Evolutionary conservation across 2,113 vertebrate species (phyloP).

Genomic region (Bubo blakistoni): DNA sequence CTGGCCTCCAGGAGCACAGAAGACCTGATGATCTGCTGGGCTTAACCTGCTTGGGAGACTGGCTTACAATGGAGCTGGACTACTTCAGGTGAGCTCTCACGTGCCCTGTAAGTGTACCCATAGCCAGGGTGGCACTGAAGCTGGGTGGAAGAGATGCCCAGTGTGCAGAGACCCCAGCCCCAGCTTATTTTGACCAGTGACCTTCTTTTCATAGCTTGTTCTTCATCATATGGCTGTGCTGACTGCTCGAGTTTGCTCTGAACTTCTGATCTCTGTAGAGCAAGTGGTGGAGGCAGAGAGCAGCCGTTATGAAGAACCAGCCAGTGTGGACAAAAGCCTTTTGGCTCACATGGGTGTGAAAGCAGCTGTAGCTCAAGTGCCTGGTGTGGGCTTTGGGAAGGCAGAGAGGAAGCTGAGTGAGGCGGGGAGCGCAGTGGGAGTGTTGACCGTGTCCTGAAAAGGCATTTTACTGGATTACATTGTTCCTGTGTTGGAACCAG

Average conservation of each 20-base stretch:
- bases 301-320: not conserved
- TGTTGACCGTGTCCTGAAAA: not conserved
- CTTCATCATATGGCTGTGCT: not conserved
- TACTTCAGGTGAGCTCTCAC: not conserved
- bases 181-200: not conserved
- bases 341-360: not conserved
- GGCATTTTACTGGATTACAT: not conserved
- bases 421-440: not conserved
- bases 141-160: not conserved
- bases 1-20: not conserved
- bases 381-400: not conserved
- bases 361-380: not conserved
- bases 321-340: not conserved
- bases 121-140: not conserved
- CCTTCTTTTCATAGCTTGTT: not conserved
- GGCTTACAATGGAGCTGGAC: not conserved
- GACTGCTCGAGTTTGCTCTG: not conserved
- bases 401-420: not conserved
- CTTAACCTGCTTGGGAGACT: not conserved
- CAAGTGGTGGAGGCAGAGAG: not conserved
- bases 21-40: not conserved
- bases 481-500: not conserved
- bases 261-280: not conserved
- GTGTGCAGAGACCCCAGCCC: not conserved
- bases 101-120: not conserved